Base-by-base conservation (phyloP, 2,888 invertebrate species). In the Biston stratarius region DNA sequence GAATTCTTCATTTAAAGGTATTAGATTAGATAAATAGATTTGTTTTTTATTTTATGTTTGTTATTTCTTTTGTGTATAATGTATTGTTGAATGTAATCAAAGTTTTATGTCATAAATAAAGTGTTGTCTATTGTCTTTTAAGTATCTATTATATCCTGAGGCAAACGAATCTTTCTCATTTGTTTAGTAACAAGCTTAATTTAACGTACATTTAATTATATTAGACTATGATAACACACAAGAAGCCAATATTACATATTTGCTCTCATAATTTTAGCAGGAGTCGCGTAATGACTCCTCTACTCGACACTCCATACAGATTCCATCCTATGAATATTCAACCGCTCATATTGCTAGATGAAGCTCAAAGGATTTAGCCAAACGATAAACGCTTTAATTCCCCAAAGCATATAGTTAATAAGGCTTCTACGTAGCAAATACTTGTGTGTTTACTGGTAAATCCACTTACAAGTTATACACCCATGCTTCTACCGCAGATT, bases 311-410 rank as follows among this genome's bases (percentile, higher is more conserved):
- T 45, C 45, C n/a, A 45, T 47, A 38, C 40, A 12, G 49, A 5
- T 40, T 38, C 38, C 33, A 15, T 79, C 77, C 76, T 77, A 86
- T 88, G 86, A 88, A 88, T 89, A 89, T 89, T 88, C 85, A 86
- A 74, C 69, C 67, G 77, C 75, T 81, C 77, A 83, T 83, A 80
- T 83, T 83, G 79, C 77, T 81, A 80, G 78, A 85, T 83, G 84
- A 82, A 80, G 81, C 84, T 87, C 83, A 84, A 86, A 86, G 84
- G 79, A 82, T 79, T 84, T 83, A 83, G 83, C 81, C 82, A 71
- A 79, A 77, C 83, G 79, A 81, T 81, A 83, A 85, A 83, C 79
- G 82, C 80, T 79, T 78, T 78, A 81, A 82, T 82, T 81, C 75
- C 72, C 74, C 70, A 67, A 74, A 79, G 76, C 75, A 77, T 75